These are phyloP conservation scores for Zosterops borbonicus DNA, from an alignment of 2,113 vertebrate genomes.

Conservation along the genomic window DNA sequence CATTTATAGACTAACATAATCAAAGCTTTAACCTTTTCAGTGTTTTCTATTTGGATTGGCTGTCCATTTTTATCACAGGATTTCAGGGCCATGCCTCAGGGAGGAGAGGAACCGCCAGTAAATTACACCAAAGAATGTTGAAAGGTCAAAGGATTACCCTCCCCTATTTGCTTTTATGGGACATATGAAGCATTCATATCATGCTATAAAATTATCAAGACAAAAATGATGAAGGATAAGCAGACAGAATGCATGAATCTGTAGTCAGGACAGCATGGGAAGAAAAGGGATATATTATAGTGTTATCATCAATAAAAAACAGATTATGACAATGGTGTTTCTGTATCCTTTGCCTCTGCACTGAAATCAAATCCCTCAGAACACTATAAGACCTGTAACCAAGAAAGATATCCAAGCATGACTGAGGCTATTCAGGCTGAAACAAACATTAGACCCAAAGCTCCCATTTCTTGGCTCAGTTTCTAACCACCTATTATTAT, in stretches of 20 bases:
- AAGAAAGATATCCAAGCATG: neutral
- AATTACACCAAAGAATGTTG: conserved; percentile 60
- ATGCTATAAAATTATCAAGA: conserved; percentile 47
- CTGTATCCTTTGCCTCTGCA: neutral
- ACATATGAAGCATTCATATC: conserved; percentile 35
- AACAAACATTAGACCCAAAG: neutral
- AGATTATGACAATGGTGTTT: conserved; percentile 13
- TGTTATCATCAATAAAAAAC: conserved; percentile 32
- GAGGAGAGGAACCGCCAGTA: conserved; percentile 30
- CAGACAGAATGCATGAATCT: conserved; percentile 18
- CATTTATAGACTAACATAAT: conserved; percentile 56
- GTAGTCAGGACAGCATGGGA: neutral
- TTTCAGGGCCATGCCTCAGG: conserved; percentile 40
- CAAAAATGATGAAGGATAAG: conserved; percentile 45
- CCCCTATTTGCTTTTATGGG: conserved; percentile 40
- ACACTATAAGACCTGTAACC: neutral
- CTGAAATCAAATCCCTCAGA: conserved; percentile 8
- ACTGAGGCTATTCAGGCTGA: neutral
- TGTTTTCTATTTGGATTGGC: conserved; percentile 21
- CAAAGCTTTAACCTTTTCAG: conserved; percentile 57
- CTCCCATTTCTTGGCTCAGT: neutral
- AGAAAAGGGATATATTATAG: neutral
- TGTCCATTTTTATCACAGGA: conserved; percentile 51
- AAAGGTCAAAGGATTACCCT: conserved; percentile 68
- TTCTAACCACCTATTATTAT: neutral